Percentiles rank a stretch among this genome's conserved stretches.
These are phyloP conservation scores for Bedellia somnulentella DNA, from an alignment of 2,888 invertebrate species.

Conservation along the genomic window DNA sequence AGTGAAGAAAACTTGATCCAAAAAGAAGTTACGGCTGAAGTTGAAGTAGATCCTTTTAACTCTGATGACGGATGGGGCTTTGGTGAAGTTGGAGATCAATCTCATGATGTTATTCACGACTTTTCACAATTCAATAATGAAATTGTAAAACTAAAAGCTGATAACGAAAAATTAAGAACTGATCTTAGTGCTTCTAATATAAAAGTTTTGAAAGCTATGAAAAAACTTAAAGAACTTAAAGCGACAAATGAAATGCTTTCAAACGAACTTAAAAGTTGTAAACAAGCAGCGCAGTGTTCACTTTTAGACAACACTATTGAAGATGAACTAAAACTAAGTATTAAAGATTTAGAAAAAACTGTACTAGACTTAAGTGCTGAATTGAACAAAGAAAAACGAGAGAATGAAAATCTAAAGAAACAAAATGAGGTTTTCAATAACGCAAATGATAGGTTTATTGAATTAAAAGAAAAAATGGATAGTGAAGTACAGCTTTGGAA, in stretches of 20 bases:
- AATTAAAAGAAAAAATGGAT: conserved; percentile 81
- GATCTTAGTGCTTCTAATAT: conserved; percentile 68
- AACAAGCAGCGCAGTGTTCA: conserved; percentile 54
- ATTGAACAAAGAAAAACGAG: conserved; percentile 61
- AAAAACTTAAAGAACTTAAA: conserved; percentile 84
- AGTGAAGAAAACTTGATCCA: too few species aligned
- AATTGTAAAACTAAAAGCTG: conserved; percentile 59
- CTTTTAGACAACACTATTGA: conserved; percentile 78
- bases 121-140: conserved; percentile 60
- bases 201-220: conserved; percentile 77
- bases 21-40: too few species aligned
- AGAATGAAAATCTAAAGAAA: conserved; percentile 70
- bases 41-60: conserved; percentile 35
- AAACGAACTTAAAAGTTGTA: conserved; percentile 54
- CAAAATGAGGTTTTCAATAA: conserved; percentile 73
- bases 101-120: conserved; percentile 30
- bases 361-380: conserved; percentile 62
- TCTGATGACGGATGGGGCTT: conserved; percentile 50
- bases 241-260: conserved; percentile 63
- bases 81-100: conserved; percentile 26
- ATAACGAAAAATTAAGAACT: conserved; percentile 58
- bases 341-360: conserved; percentile 66
- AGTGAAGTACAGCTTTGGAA: conserved; percentile 74
- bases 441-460: conserved; percentile 76
- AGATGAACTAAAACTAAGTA: conserved; percentile 75